Base-by-base conservation (phyloP, 2,113 vertebrate genomes). In the Anolis carolinensis region DNA sequence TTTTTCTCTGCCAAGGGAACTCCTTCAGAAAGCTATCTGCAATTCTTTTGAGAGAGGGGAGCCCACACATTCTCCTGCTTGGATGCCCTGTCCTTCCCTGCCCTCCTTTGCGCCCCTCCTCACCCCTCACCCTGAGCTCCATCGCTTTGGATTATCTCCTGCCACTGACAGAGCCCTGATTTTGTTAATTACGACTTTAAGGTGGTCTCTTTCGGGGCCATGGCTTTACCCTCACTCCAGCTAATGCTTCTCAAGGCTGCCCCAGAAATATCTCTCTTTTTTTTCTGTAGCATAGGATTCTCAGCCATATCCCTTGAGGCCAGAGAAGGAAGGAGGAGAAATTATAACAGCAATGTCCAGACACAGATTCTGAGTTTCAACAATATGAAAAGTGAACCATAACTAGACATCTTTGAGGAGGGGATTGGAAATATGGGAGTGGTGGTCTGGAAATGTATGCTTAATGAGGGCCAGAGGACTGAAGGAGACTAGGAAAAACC, bases 121-220 rank as follows among this genome's bases (percentile, higher is more conserved):
- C 65, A 78, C 81, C 59, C 77, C 81, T 80, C 79, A 52, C 48
- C 48, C 75, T 16, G 32, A 88, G 83, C 86, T 70, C 88, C 30
- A 81, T 91, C 90, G 48, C 75, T 70, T 88, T 74, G 21, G 83
- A 90, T 91, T 90, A 91, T 82, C 59, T 88, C 89, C 83, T 21
- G 78, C 76, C 62, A 39, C 76, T 91, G 90, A 88, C 90, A 91
- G 86, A 48, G 67, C 36, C 88, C 62, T 91, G 76, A 91, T 91
- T 90, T 88, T 48, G 88, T 83, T 91, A 91, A 91, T 91, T 91
- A 84, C 67, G 30, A 82, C 87, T 81, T 91, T 89, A 89, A 88
- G 72, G 62, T 84, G 72, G 78, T 67, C 71, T 36, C 65, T 13
- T 85, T 80, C 67, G 70, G 48, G 32, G 85, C 52, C n/a, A n/a